Conservation (phyloP, 2,113 vertebrate species). For the Callipepla squamata region DNA sequence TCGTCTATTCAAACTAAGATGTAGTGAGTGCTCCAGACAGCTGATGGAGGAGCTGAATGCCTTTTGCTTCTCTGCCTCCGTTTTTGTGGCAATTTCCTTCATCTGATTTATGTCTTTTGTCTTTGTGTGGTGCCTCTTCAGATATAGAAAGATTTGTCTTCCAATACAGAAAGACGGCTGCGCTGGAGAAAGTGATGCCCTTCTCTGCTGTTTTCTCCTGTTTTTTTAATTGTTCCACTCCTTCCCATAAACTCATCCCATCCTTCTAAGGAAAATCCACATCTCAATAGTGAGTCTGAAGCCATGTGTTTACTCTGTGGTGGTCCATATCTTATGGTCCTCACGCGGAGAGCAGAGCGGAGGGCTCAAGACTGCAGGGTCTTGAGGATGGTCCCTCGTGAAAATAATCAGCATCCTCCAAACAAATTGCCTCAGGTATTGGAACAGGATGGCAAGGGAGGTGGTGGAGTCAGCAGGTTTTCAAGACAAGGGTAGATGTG, state of each 20-base stretch:
- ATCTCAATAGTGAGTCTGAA: background rate
- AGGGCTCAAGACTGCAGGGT: background rate
- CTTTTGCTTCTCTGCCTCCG: background rate
- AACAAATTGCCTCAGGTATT: background rate
- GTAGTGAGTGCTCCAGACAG: background rate
- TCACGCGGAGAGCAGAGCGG: background rate
- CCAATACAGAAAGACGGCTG: background rate
- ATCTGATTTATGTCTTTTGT: background rate
- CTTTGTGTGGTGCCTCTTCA: background rate
- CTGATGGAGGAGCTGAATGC: background rate
- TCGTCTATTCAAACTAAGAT: background rate
- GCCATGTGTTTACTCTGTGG: background rate
- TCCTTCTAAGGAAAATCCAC: background rate
- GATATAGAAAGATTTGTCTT: background rate
- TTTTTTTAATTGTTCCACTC: background rate
- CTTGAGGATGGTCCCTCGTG: background rate
- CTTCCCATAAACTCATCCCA: no score
- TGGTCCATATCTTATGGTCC: background rate
- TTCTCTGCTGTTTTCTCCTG: background rate
- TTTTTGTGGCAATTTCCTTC: background rate
- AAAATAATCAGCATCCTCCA: background rate
- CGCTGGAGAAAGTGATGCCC: accelerated
- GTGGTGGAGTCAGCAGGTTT: no score
- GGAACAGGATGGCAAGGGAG: no score
- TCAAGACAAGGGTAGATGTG: no score